These are phyloP conservation scores for Panagrolaimus sp. DNA, from an alignment of 1,140 invertebrate genomes.

Conservation along the genomic window DNA sequence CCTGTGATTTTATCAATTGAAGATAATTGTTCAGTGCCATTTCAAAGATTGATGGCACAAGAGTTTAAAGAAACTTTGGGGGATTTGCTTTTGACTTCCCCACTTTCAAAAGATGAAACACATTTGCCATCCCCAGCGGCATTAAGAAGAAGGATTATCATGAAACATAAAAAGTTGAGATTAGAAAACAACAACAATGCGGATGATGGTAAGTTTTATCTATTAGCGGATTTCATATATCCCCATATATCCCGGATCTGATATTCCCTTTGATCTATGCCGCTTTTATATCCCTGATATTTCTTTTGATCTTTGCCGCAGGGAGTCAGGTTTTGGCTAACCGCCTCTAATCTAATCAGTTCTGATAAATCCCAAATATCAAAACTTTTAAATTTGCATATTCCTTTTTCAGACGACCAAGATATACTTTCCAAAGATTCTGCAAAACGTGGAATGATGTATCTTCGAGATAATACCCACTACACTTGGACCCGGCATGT, in stretches of 20 bases:
- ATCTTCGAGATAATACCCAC: slow-evolving; percentile 25
- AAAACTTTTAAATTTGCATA: slow-evolving; percentile 19
- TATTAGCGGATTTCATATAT: not conserved
- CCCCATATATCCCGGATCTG: slow-evolving; percentile 21
- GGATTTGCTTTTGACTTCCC: slow-evolving; percentile 58
- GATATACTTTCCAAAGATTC: slow-evolving; percentile 48
- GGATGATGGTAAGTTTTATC: slow-evolving; percentile 8
- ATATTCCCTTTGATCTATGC: no score
- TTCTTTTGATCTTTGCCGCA: no score
- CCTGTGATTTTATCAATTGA: slow-evolving; percentile 95
- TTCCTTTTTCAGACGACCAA: slow-evolving; percentile 35
- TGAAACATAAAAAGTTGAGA: slow-evolving; percentile 61
- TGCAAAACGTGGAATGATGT: slow-evolving; percentile 36
- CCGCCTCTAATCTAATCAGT: not conserved
- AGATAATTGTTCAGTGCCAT: slow-evolving; percentile 89
- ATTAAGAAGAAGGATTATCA: slow-evolving; percentile 63
- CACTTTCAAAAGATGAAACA: slow-evolving; percentile 57
- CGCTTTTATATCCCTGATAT: no score
- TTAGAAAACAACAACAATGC: slow-evolving; percentile 43
- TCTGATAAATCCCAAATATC: not conserved
- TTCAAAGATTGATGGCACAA: slow-evolving; percentile 89
- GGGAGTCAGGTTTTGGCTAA: slow-evolving; percentile 38
- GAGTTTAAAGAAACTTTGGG: slow-evolving; percentile 85
- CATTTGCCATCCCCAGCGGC: slow-evolving; percentile 80
- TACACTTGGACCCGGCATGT: slow-evolving; percentile 45